Base-by-base conservation (phyloP, 2,113 vertebrate genomes). In the Acanthisitta chloris region DNA sequence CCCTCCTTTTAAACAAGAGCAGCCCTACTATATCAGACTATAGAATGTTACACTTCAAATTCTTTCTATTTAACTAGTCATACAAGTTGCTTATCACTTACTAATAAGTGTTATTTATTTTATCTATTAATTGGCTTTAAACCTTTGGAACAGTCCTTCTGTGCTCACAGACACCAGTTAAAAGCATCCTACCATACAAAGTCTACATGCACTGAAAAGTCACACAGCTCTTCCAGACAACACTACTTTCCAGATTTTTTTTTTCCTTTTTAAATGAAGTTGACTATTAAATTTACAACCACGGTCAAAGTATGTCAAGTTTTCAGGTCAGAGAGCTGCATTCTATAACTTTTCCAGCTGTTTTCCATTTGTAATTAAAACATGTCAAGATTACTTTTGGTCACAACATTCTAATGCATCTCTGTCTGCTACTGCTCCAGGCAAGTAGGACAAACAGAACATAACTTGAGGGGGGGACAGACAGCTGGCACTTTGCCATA, bases 401-500 rank as follows among this genome's bases (percentile, higher is more conserved):
- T 67, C 36, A 67, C 43, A 69, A 87, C 51, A 76, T 74, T 77
- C 40, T 49, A 66, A 78, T 5, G 11, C 26, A 67, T 74, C 66
- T 59, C 70, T 40, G 33, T 46, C 64, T 58, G 58, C 48, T 85
- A 40, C 48, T 33, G 52, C 26, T 73, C 62, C 38, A 69, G 66
- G 62, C 87, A 95, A 48, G 28, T 1, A 59, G 61, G 89, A 85
- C 62, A 84, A 87, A 88, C 42, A 78, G 89, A 76, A 91, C 34
- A 38, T 21, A 96, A 90, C 84, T 84, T 76, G 81, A 64, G 64
- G 73, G 81, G 34, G 77, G 51, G n/a, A 69, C 58, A 58, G 88
- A 70, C 72, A 89, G 92, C 12, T 64, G 88, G 96, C 81, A 88
- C 84, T 62, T 65, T 89, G 93, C 97, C 96, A 96, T 24, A 42